Conservation (phyloP, 2,888 invertebrate genomes). For the Dolichomitus sp. region DNA sequence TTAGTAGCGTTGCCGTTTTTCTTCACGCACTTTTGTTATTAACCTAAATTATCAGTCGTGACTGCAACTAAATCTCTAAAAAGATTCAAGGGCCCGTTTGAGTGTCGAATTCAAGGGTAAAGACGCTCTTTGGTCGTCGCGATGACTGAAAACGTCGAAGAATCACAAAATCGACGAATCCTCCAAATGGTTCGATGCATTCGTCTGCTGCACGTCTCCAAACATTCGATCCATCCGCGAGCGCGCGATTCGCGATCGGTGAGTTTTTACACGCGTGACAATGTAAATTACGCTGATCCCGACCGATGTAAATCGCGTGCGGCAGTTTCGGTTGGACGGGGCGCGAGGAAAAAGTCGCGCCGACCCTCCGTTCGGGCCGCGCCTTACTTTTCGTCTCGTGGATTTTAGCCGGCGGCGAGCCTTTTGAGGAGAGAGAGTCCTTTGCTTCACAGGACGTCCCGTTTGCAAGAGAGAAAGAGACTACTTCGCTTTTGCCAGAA, state of each 20-base stretch:
- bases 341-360: conserved; percentile 62
- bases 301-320: conserved; percentile 75
- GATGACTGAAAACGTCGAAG: conserved; percentile 3
- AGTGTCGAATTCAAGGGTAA: neutral
- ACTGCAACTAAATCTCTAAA: too few species aligned
- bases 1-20: too few species aligned
- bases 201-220: conserved; percentile 11
- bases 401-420: conserved; percentile 5
- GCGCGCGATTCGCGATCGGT: conserved; percentile 65
- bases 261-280: conserved; percentile 80
- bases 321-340: conserved; percentile 24
- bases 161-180: conserved; percentile 2
- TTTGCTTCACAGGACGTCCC: neutral
- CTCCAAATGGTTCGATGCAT: neutral
- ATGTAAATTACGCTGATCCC: conserved; percentile 77
- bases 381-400: conserved; percentile 11
- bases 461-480: neutral
- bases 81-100: too few species aligned
- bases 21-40: too few species aligned
- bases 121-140: neutral
- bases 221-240: conserved; percentile 29
- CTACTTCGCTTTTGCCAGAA: conserved; percentile 19
- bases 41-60: too few species aligned
- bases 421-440: conserved; percentile 15
- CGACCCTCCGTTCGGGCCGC: conserved; percentile 28